Base-by-base conservation (phyloP, 2,797 vertebrate species). In the Masticophis lateralis region DNA sequence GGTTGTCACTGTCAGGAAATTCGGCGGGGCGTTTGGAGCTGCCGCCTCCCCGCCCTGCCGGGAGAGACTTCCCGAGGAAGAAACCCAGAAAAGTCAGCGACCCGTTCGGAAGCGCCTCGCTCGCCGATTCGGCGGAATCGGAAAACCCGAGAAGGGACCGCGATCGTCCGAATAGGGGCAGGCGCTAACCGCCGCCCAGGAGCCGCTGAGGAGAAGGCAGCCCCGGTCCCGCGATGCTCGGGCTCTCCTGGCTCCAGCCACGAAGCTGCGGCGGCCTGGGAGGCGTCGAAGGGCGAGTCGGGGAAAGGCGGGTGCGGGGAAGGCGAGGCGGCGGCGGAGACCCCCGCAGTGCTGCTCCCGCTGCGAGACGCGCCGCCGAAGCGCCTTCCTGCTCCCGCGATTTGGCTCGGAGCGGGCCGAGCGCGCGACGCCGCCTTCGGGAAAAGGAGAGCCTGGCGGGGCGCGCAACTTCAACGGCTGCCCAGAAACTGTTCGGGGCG, bases 151-250 rank as follows among this genome's bases (percentile, higher is more conserved):
- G 47, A 2, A 27, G 37, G 13, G 7, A 2, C 25, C 8, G 20
- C 11, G 16, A 3, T 22, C 37, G 0, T 79, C 37, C 1, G 18
- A 0, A 11, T 0, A 4, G 74, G 20, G 74, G 3, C 74, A 79
- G 18, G 10, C 3, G 69, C 69, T 22, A 43, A 22, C 8, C 69
- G 32, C 32, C 69, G 69, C 3, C 74, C 74, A 22, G 74, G 22
- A 74, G 32, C 32, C n/a, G 1, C 3, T 10, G 18, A 20, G 16
- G 18, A 3, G 32, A 43, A 79, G 18, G 69, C 22, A 79, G 18
- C 32, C 32, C 32, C 8, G 18, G 18, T 37, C 32, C 69, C 69
- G 69, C 32, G 32, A 20, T 37, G n/a, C 66, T 7, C 66, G 66
- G n/a, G 16, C 66, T 74, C 66, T n/a, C 69, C 37, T 1, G 74